phyloP scores from a whole-genome alignment of 2,888 invertebrate genomes.

The Anodontia alba region DNA sequence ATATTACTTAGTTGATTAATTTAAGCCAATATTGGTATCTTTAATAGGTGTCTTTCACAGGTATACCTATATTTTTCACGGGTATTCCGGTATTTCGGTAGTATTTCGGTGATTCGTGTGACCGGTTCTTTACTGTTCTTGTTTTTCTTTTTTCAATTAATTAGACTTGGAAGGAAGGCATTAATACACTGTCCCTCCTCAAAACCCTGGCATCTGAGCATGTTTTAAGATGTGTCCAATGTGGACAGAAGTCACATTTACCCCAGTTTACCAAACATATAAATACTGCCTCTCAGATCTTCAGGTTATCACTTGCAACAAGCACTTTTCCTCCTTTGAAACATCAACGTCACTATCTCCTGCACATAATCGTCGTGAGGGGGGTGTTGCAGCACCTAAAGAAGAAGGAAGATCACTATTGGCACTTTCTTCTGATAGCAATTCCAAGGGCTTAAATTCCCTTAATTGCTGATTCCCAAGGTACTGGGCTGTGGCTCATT shows the following conservation, averaged over 20 bases:
- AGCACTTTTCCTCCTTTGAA: constrained; percentile 24
- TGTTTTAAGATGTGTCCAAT: constrained; percentile 30
- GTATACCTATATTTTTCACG: no score
- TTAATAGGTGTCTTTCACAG: no score
- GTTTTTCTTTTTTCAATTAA: no score
- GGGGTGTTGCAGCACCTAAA: no score
- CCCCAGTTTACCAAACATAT: constrained; percentile 32
- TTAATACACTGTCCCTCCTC: constrained; percentile 18
- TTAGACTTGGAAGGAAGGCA: no score
- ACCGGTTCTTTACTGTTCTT: no score
- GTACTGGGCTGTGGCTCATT: constrained; percentile 23
- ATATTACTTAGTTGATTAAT: no score
- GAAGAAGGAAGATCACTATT: no score
- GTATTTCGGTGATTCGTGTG: no score
- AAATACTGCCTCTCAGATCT: background rate
- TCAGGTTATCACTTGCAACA: constrained; percentile 9
- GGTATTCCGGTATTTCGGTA: no score
- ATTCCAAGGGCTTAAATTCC: background rate
- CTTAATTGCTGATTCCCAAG: background rate
- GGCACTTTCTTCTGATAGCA: background rate
- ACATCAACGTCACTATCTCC: background rate
- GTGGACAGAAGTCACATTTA: constrained; percentile 23
- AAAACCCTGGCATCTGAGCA: constrained; percentile 22
- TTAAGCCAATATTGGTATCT: no score
- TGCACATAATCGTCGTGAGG: no score